These are phyloP conservation scores for Galendromus occidentalis DNA, from an alignment of 1,140 invertebrate species.

Conservation along the genomic window DNA sequence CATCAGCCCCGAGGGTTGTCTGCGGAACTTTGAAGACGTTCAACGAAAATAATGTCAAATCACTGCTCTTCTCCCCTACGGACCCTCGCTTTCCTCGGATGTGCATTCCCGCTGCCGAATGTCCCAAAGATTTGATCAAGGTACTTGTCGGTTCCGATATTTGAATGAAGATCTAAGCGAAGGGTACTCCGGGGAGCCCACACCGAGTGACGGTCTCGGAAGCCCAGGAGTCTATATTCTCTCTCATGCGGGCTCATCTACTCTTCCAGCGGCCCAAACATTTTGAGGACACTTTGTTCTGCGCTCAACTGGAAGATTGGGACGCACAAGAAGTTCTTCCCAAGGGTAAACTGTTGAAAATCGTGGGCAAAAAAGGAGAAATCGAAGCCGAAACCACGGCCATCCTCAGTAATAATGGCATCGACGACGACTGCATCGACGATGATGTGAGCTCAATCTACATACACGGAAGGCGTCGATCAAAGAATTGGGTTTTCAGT, in stretches of 20 bases:
- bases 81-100: neutral
- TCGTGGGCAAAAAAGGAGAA: slow-evolving; percentile 48
- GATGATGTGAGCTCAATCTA: slow-evolving; percentile 28
- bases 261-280: neutral
- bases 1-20: neutral
- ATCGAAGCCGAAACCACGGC: slow-evolving; percentile 52
- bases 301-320: neutral
- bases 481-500: neutral
- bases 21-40: neutral
- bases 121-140: neutral
- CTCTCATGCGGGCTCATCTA: no score
- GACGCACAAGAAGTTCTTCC: neutral
- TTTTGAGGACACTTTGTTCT: neutral
- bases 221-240: no score
- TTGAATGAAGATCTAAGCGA: no score
- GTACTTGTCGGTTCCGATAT: no score
- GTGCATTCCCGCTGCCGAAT: neutral
- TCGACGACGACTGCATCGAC: slow-evolving; percentile 46
- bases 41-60: neutral
- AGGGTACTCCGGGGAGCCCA: no score
- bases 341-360: slow-evolving; percentile 37
- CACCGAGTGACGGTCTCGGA: no score
- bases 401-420: slow-evolving; percentile 50
- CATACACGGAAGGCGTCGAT: neutral
- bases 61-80: neutral